phyloP scores from a whole-genome alignment of 2,888 invertebrate genomes.

The Gymnocheta viridis region DNA sequence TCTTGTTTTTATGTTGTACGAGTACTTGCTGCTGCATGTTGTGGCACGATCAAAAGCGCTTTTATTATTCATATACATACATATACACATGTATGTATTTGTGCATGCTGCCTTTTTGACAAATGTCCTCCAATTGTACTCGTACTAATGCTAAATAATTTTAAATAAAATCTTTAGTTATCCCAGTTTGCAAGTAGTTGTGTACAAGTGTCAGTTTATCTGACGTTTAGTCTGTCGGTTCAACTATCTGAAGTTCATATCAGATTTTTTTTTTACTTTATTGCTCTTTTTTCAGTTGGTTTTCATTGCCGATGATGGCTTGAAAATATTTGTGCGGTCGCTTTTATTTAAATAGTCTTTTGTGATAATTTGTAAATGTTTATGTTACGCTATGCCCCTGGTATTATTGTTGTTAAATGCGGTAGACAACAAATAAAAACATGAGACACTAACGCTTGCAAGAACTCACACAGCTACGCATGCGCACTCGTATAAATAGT shows the following conservation, averaged over 20 bases:
- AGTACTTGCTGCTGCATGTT: conserved; percentile 67
- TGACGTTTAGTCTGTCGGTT: conserved; percentile 11
- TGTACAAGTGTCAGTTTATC: conserved; percentile 15
- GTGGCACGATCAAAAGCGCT: conserved; percentile 58
- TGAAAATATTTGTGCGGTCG: conserved; percentile 45
- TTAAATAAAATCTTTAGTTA: conserved; percentile 15
- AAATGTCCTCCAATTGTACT: conserved; percentile 55
- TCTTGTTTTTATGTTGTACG: conserved; percentile 54
- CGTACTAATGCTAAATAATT: conserved; percentile 12
- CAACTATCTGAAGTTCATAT: conserved; percentile 29
- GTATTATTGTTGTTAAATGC: conserved; percentile 50
- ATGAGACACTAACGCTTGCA: conserved; percentile 9
- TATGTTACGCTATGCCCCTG: conserved; percentile 58
- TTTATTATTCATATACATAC: too few relatives aligned
- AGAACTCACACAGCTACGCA: neutral
- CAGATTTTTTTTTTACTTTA: conserved; percentile 14
- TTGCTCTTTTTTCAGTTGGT: neutral
- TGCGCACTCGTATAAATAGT: neutral
- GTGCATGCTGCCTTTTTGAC: conserved; percentile 39
- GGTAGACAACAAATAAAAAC: conserved; percentile 61
- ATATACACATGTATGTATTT: neutral
- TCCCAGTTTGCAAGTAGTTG: conserved; percentile 17
- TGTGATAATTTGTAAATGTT: conserved; percentile 68
- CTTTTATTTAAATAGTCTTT: conserved; percentile 63
- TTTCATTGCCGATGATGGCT: conserved; percentile 25